These are phyloP conservation scores for Chironomus tepperi DNA, from an alignment of 1,140 invertebrate genomes.

Conservation along the genomic window DNA sequence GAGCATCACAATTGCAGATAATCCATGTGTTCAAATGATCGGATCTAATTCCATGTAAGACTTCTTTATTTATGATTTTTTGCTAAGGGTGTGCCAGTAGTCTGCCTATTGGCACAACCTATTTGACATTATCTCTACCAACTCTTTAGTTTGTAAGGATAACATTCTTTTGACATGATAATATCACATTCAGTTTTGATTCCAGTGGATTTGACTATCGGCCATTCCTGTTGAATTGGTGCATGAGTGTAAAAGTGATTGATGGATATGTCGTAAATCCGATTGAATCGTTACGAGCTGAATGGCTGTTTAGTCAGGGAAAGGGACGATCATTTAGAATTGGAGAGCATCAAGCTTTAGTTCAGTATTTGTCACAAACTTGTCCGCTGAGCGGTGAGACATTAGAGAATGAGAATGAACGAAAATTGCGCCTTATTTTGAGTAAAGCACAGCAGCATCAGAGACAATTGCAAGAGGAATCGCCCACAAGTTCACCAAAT, in stretches of 20 bases:
- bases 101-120: no score
- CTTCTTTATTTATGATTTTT: slow-evolving; percentile 46
- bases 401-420: slow-evolving; percentile 73
- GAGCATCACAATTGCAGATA: slow-evolving; percentile 74
- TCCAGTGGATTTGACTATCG: slow-evolving; percentile 72
- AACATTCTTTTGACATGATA: slow-evolving; percentile 17
- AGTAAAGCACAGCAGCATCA: slow-evolving; percentile 87
- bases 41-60: slow-evolving; percentile 41
- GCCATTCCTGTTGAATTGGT: slow-evolving; percentile 89
- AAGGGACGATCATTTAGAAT: slow-evolving; percentile 76
- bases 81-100: neutral
- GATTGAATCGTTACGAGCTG: slow-evolving; percentile 88
- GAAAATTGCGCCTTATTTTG: slow-evolving; percentile 72
- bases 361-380: slow-evolving; percentile 69
- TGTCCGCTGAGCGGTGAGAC: slow-evolving; percentile 67
- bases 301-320: slow-evolving; percentile 90
- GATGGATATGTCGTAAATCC: slow-evolving; percentile 83
- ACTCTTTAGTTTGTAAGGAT: neutral
- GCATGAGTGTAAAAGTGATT: slow-evolving; percentile 74
- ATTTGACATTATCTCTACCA: no score
- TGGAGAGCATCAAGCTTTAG: slow-evolving; percentile 72
- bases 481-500: slow-evolving; percentile 26
- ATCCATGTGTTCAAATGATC: slow-evolving; percentile 70
- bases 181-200: slow-evolving; percentile 20
- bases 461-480: slow-evolving; percentile 59